Percentiles rank a stretch among this genome's conserved stretches.
Evolutionary conservation across 2,797 vertebrate species (phyloP).

Genomic region (Gorsachius magnificus): DNA sequence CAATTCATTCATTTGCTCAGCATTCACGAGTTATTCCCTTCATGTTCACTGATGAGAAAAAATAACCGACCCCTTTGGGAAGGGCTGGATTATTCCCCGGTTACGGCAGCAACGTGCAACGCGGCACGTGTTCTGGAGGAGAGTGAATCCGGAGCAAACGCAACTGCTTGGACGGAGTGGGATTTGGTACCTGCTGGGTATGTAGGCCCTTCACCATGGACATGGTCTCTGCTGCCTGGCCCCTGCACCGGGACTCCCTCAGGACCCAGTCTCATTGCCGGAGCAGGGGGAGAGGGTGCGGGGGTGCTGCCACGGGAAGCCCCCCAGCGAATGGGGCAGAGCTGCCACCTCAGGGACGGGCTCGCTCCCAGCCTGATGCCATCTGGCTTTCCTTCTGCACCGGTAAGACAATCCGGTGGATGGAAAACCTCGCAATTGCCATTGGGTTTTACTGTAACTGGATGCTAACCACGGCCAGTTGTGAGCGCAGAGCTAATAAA

Average conservation of each 20-base stretch:
- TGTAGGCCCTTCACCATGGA: neutral
- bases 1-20: neutral
- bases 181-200: neutral
- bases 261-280: fast-evolving
- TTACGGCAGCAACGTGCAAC: neutral
- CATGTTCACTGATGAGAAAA: slow-evolving; percentile 5
- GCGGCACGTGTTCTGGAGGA: neutral
- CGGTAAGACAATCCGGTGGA: neutral
- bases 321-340: too few species aligned
- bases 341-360: neutral
- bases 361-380: neutral
- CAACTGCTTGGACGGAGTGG: neutral
- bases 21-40: slow-evolving; percentile 1
- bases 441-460: neutral
- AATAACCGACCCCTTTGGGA: neutral
- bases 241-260: neutral
- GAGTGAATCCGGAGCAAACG: neutral
- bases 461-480: neutral
- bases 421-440: neutral
- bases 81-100: slow-evolving; percentile 46
- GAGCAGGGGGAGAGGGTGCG: fast-evolving
- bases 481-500: neutral
- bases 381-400: neutral
- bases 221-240: fast-evolving
- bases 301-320: neutral